Evolutionary conservation across 2,888 invertebrate species (phyloP).

Genomic region (Hirtodrosophila histrioides): DNA sequence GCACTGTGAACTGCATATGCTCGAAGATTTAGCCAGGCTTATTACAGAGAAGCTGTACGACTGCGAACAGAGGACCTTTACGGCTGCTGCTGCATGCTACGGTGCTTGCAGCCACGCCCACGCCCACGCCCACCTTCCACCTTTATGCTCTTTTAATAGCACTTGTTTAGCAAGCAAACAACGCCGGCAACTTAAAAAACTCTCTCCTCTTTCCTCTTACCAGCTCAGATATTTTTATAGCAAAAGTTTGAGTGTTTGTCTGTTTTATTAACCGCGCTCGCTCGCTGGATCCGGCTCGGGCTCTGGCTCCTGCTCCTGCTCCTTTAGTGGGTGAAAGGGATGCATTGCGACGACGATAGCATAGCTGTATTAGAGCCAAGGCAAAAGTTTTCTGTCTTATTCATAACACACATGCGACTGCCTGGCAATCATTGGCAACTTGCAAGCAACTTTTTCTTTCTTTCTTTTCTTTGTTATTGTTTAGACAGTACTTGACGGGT

Average conservation of each 20-base stretch:
- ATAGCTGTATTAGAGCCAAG: slow-evolving; percentile 15
- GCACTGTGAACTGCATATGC: slow-evolving; percentile 27
- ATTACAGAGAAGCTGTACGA: slow-evolving; percentile 28
- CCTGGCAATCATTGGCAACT: slow-evolving; percentile 55
- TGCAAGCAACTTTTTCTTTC: slow-evolving; percentile 24
- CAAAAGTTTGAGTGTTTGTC: slow-evolving; percentile 81
- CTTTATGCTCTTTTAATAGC: slow-evolving; percentile 79
- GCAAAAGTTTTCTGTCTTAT: slow-evolving; percentile 75
- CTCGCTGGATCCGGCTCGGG: slow-evolving; percentile 40
- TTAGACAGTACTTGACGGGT: slow-evolving; percentile 43
- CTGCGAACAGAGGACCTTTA: slow-evolving; percentile 52
- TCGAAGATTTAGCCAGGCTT: slow-evolving; percentile 29
- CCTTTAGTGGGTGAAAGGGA: not conserved
- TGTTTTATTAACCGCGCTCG: slow-evolving; percentile 81
- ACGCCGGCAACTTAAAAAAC: slow-evolving; percentile 69
- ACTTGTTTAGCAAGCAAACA: slow-evolving; percentile 79
- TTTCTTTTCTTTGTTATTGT: slow-evolving; percentile 20
- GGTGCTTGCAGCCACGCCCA: slow-evolving; percentile 31
- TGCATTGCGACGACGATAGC: slow-evolving; percentile 25
- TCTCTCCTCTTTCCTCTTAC: slow-evolving; percentile 14
- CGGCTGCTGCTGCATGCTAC: slow-evolving; percentile 46
- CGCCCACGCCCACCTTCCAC: slow-evolving; percentile 52
- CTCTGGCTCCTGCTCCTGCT: slow-evolving; percentile 1
- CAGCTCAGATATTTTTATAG: slow-evolving; percentile 76
- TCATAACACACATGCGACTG: slow-evolving; percentile 60